Base-by-base conservation (phyloP, 2,888 invertebrate genomes). In the Brachyptera putata region DNA sequence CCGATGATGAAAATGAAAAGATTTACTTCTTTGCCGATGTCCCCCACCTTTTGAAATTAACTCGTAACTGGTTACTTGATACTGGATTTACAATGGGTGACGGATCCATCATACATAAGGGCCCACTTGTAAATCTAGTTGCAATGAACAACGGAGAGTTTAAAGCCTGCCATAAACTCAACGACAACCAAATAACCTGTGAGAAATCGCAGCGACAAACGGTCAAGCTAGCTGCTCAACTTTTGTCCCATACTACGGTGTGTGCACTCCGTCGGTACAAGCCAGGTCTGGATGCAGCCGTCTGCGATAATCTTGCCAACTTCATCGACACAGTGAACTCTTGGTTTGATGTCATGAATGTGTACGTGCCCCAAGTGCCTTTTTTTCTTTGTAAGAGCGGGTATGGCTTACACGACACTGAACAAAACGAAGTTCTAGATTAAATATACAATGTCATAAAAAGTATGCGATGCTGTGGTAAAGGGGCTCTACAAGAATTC, bases 291-390 rank as follows among this genome's bases (percentile, higher is more conserved):
- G n/a, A n/a, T n/a, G n/a, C n/a, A n/a, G n/a, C n/a, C n/a, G n/a
- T n/a, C n/a, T n/a, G n/a, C n/a, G n/a, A n/a, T n/a, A n/a, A n/a
- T n/a, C n/a, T n/a, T n/a, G n/a, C n/a, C n/a, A n/a, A n/a, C n/a
- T n/a, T n/a, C n/a, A n/a, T n/a, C n/a, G n/a, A n/a, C n/a, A n/a
- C n/a, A n/a, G n/a, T n/a, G n/a, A n/a, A n/a, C n/a, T n/a, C n/a
- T n/a, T n/a, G n/a, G n/a, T 69, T 69, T 61, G 68, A 69, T 58
- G 26, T 70, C 1, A 60, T 68, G 56, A 68, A 70, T 58, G 62
- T 62, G 1, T 67, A 65, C 37, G 14, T 61, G 24, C 56, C 50
- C 30, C 43, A 30, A 22, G 55, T 49, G 13, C 37, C 1, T 39
- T 26, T 39, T 22, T 36, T 60, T 36, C 46, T 57, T 24, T 48